These are phyloP conservation scores for Cercopithecus diana DNA, from an alignment of 2,797 vertebrate genomes.

Conservation along the genomic window DNA sequence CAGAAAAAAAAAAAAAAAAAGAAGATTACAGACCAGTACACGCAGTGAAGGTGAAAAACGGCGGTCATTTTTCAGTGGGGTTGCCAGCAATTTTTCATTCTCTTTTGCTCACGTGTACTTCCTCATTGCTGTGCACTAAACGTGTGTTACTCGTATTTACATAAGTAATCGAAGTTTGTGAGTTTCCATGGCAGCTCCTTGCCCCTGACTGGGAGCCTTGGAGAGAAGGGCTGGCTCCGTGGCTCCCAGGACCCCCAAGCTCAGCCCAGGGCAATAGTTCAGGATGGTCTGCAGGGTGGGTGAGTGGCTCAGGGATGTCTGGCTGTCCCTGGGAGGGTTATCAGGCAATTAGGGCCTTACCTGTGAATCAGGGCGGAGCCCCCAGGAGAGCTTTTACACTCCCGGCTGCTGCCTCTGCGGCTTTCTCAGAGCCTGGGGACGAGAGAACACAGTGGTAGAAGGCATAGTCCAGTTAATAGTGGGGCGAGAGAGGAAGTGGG, in stretches of 20 bases:
- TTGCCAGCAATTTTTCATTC: background rate
- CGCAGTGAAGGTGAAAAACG: background rate
- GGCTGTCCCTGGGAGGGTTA: background rate
- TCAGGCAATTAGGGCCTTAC: background rate
- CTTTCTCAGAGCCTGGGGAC: background rate
- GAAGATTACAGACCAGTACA: fast-evolving
- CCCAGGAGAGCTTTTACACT: fast-evolving
- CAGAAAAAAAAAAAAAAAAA: too few species aligned
- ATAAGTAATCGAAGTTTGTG: background rate
- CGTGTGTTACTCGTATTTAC: background rate
- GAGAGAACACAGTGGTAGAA: background rate
- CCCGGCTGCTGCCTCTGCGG: background rate
- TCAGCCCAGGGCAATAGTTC: background rate
- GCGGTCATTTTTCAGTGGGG: background rate
- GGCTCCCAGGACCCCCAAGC: background rate
- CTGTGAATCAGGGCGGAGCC: background rate
- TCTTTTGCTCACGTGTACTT: background rate
- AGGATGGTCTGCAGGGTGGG: background rate
- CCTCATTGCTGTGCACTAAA: background rate
- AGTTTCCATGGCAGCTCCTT: background rate
- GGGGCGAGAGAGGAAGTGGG: constrained; percentile 7
- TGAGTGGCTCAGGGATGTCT: background rate
- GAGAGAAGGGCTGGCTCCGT: background rate
- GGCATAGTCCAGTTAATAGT: background rate
- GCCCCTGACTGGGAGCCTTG: background rate